These are phyloP conservation scores for Pediacus dermestoides DNA, from an alignment of 2,888 invertebrate species.

Conservation along the genomic window DNA sequence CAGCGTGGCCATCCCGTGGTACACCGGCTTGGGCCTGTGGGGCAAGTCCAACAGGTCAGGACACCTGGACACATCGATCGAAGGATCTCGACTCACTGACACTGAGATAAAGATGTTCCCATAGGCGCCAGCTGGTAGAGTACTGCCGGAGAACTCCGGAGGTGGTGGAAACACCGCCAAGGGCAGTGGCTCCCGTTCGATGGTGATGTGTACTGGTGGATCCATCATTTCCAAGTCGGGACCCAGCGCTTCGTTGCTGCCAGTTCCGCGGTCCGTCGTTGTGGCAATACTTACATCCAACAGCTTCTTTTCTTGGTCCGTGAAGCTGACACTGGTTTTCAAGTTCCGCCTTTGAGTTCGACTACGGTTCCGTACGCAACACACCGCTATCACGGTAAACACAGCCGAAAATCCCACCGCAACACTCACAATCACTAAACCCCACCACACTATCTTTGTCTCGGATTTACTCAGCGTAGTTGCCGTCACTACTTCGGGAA, in stretches of 20 bases:
- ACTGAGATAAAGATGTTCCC: constrained; percentile 85
- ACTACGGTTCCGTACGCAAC: constrained; percentile 55
- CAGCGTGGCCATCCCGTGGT: constrained; percentile 49
- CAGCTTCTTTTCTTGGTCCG: constrained; percentile 84
- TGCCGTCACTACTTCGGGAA: constrained; percentile 69
- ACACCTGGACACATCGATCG: constrained; percentile 54
- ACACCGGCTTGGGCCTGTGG: constrained; percentile 50
- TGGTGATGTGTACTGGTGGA: constrained; percentile 52
- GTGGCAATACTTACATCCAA: constrained; percentile 76
- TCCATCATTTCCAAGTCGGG: constrained; percentile 56
- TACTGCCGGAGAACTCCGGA: constrained; percentile 57
- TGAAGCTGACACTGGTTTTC: constrained; percentile 77
- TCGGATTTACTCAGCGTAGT: constrained; percentile 74
- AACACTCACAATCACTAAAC: constrained; percentile 67
- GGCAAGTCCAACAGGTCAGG: constrained; percentile 77
- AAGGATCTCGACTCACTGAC: constrained; percentile 69
- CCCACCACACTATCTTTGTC: constrained; percentile 68
- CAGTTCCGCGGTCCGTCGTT: constrained; percentile 60
- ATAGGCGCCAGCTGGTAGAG: constrained; percentile 55
- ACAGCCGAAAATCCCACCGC: constrained; percentile 61
- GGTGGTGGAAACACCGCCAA: constrained; percentile 52
- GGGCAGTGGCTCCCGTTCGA: constrained; percentile 51
- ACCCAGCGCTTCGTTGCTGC: constrained; percentile 56
- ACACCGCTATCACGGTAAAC: constrained; percentile 59
- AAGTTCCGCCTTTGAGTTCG: constrained; percentile 63